Conservation (phyloP, 2,797 vertebrate genomes). For the Gambelia wislizenii region DNA sequence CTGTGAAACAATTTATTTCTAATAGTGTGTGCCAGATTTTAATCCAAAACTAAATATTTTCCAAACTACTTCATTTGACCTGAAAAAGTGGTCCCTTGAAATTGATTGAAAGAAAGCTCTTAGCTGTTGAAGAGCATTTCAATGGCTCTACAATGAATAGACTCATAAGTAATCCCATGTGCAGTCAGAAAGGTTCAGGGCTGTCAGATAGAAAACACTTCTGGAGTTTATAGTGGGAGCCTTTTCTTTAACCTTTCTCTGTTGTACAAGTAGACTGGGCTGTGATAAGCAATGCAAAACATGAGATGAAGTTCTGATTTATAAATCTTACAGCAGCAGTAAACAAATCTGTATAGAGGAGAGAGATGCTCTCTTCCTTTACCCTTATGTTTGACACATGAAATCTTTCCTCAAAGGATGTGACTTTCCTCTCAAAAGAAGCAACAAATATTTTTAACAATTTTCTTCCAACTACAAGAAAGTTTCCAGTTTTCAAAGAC, state of each 20-base stretch:
- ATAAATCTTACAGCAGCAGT: not conserved
- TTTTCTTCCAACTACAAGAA: no score
- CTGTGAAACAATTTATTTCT: slow-evolving; percentile 36
- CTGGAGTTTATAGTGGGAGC: not conserved
- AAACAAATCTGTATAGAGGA: not conserved
- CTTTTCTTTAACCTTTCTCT: slow-evolving; percentile 19
- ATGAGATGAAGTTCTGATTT: not conserved
- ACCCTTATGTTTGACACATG: not conserved
- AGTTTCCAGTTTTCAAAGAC: no score
- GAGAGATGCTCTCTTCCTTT: not conserved
- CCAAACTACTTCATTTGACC: slow-evolving; percentile 15
- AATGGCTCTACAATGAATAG: slow-evolving; percentile 1
- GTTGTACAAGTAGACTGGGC: not conserved
- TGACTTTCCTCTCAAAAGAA: no score
- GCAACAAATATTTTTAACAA: no score
- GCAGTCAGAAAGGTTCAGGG: not conserved
- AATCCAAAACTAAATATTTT: not conserved
- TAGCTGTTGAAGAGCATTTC: slow-evolving; percentile 9
- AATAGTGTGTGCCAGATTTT: slow-evolving; percentile 1
- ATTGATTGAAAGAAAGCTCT: not conserved
- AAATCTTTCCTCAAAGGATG: not conserved
- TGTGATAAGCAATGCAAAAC: not conserved
- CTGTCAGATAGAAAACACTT: not conserved
- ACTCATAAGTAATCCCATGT: slow-evolving; percentile 3
- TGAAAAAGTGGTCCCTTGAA: slow-evolving; percentile 29